Conservation (phyloP, 2,797 vertebrate species). For the Pelodytes ibericus region DNA sequence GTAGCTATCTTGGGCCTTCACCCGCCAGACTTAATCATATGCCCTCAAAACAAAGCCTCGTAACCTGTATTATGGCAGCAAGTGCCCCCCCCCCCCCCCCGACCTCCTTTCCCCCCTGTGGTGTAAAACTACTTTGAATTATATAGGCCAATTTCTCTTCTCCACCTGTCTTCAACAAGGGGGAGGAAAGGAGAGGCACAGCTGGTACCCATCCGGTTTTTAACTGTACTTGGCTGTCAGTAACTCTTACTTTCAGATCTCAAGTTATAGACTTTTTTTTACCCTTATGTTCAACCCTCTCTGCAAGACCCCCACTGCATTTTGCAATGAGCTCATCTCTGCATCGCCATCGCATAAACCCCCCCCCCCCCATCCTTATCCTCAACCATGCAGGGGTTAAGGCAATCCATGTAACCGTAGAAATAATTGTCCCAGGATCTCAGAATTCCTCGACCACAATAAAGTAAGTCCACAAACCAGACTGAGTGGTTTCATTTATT, state of each 20-base stretch:
- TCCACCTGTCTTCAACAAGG: neutral
- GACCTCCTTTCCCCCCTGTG: neutral
- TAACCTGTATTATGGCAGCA: neutral
- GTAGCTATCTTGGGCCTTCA: no score
- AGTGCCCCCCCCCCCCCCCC: neutral
- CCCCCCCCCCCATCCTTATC: neutral
- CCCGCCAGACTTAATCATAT: no score
- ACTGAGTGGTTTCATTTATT: constrained; percentile 68
- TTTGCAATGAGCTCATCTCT: neutral
- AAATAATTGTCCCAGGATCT: constrained; percentile 59
- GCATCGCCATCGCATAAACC: no score
- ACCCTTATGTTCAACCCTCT: neutral
- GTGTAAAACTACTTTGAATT: neutral
- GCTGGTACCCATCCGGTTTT: neutral
- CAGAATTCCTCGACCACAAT: constrained; percentile 68
- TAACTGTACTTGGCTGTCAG: neutral
- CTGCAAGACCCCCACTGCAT: neutral
- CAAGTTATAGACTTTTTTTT: neutral
- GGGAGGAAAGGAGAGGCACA: neutral
- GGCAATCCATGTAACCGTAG: constrained; percentile 63
- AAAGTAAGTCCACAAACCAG: constrained; percentile 68
- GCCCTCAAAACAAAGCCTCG: no score
- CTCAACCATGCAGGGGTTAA: constrained; percentile 25
- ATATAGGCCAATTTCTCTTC: neutral
- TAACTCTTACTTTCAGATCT: no score